Evolutionary conservation across 2,113 vertebrate species (phyloP).

Genomic region (Empidonax traillii): DNA sequence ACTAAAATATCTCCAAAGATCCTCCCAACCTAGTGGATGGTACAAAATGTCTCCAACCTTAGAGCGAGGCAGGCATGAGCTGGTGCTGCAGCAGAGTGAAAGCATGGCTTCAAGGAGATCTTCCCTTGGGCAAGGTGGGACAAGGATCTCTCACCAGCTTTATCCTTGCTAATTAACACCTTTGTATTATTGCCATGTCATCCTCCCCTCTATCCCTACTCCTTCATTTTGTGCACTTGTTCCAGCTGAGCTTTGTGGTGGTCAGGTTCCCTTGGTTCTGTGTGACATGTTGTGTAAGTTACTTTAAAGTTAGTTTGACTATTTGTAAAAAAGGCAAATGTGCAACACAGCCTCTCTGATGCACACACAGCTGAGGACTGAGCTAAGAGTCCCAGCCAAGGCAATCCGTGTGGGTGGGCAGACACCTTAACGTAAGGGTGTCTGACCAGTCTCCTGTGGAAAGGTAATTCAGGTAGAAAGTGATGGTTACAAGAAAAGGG

Average conservation of each 20-base stretch:
- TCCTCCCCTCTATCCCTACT: background rate
- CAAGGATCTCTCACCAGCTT: background rate
- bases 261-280: background rate
- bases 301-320: background rate
- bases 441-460: background rate
- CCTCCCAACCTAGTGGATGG: background rate
- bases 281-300: background rate
- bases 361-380: background rate
- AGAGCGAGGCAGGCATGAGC: background rate
- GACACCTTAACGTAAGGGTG: background rate
- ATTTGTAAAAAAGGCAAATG: background rate
- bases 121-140: background rate
- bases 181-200: background rate
- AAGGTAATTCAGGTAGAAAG: background rate
- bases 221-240: background rate
- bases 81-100: background rate
- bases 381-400: background rate
- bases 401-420: background rate
- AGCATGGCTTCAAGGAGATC: background rate
- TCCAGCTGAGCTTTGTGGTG: background rate
- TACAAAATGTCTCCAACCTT: background rate
- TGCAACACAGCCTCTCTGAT: background rate
- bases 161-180: background rate
- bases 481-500: background rate
- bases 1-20: background rate